phyloP scores from a whole-genome alignment of 2,797 vertebrate species.

The Aulostomus chinensis region DNA sequence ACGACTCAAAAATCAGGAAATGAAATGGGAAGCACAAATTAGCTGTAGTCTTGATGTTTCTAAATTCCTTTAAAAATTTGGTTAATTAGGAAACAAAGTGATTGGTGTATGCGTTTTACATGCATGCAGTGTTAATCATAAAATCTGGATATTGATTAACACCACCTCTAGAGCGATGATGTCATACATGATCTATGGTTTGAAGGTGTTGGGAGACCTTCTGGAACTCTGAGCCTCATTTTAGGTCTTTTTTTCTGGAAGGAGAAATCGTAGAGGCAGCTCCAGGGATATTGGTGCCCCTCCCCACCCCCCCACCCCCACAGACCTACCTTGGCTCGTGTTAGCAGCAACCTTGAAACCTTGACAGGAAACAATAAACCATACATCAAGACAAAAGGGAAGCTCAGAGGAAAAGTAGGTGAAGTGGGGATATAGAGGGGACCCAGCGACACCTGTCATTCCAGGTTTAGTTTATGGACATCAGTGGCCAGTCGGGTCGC shows the following conservation, averaged over 20 bases:
- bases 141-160: conserved; percentile 29
- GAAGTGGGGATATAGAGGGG: conserved; percentile 1
- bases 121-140: conserved; percentile 9
- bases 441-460: conserved; percentile 76
- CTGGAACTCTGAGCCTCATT: conserved; percentile 22
- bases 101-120: no score
- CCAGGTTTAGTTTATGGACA: conserved; percentile 75
- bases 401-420: conserved; percentile 14
- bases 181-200: conserved; percentile 33
- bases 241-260: no score
- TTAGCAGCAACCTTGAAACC: conserved; percentile 76
- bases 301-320: no score
- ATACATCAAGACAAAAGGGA: conserved; percentile 71
- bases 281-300: no score
- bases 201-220: conserved; percentile 21
- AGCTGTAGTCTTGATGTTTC: no score
- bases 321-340: no score
- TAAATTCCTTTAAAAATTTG: no score
- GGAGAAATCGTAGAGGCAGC: no score
- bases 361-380: conserved; percentile 77
- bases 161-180: conserved; percentile 18
- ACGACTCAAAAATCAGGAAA: conserved; percentile 8
- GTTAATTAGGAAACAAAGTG: no score
- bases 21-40: neutral
- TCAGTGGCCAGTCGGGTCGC: conserved; percentile 64